Percentiles rank a stretch among this genome's conserved stretches.
Evolutionary conservation across 1,140 invertebrate species (phyloP).

Genomic region (Leptinotarsa texana): DNA sequence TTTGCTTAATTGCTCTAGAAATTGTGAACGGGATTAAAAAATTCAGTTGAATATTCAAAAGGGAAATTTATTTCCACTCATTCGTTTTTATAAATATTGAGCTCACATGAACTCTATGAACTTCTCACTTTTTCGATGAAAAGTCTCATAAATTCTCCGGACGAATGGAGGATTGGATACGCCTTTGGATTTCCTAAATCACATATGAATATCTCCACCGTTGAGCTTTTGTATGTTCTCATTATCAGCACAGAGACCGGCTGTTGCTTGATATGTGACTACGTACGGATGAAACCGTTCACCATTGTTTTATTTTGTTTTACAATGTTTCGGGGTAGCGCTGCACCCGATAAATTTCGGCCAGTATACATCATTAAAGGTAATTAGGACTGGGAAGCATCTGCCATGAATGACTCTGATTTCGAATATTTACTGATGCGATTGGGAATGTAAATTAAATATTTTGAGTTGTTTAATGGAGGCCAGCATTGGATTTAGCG

Average conservation of each 20-base stretch:
- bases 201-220: constrained; percentile 21
- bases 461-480: constrained; percentile 14
- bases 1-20: no score
- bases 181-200: constrained; percentile 15
- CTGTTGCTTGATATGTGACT: constrained; percentile 29
- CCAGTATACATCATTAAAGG: constrained; percentile 28
- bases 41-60: no score
- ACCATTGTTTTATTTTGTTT: constrained; percentile 26
- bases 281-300: constrained; percentile 24
- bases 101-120: no score
- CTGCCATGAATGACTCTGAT: constrained; percentile 25
- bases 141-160: no score
- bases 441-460: constrained; percentile 22
- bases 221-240: constrained; percentile 19
- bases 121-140: no score
- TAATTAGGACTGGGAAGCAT: constrained; percentile 27
- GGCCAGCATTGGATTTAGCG: background rate
- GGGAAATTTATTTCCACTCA: no score
- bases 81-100: no score
- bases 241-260: constrained; percentile 21
- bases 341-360: constrained; percentile 24
- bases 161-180: background rate
- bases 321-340: constrained; percentile 16
- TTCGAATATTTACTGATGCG: constrained; percentile 25
- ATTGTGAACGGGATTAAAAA: no score